Conservation (phyloP, 2,113 vertebrate genomes). For the Larimichthys polyactis region DNA sequence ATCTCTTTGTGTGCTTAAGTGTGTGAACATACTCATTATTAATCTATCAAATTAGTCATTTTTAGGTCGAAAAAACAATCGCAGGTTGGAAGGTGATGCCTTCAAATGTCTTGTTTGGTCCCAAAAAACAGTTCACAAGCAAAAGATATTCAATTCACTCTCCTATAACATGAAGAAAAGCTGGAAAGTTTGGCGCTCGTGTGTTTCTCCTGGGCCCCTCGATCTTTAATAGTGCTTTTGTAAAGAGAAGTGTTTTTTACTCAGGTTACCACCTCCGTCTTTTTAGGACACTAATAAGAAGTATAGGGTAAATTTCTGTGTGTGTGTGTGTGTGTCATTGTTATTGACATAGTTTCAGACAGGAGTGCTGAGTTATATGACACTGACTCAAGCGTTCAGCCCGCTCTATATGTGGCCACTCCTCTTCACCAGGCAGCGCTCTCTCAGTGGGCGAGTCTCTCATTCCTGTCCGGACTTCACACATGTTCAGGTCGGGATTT, state of each 20-base stretch:
- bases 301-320: slow-evolving; percentile 34
- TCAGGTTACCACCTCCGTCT: slow-evolving; percentile 5
- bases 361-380: slow-evolving; percentile 65
- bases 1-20: background rate
- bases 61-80: background rate
- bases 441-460: slow-evolving; percentile 61
- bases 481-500: slow-evolving; percentile 22
- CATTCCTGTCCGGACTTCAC: slow-evolving; percentile 61
- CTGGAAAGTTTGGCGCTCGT: background rate
- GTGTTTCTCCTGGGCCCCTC: background rate
- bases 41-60: too few relatives aligned
- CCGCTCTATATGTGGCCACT: slow-evolving; percentile 63
- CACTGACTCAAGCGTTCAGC: slow-evolving; percentile 59
- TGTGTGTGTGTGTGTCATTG: slow-evolving; percentile 51
- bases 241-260: background rate
- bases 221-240: background rate
- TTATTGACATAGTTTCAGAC: slow-evolving; percentile 74
- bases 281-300: slow-evolving; percentile 49
- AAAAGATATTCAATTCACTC: background rate
- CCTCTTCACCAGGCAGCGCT: slow-evolving; percentile 64
- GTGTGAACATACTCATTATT: too few relatives aligned
- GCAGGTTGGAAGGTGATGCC: background rate
- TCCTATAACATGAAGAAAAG: background rate
- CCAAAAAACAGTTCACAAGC: background rate
- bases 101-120: background rate